A percentile compares a stretch with the other conserved stretches of the same genome.
phyloP scores from a whole-genome alignment of 2,113 vertebrate species.

The Hyaena hyaena region DNA sequence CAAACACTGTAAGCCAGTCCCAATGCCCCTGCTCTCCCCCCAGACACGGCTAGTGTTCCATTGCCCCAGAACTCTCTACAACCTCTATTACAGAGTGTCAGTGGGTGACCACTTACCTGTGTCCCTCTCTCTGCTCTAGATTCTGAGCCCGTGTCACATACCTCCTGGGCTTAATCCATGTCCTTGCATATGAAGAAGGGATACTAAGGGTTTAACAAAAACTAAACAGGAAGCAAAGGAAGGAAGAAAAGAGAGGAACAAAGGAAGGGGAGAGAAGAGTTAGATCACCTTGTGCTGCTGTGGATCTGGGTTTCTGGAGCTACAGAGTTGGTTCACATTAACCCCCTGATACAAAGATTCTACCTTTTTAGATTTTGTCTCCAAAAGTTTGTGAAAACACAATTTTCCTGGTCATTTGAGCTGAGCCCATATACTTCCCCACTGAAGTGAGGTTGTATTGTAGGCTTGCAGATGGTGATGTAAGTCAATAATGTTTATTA shows the following conservation, averaged over 20 bases:
- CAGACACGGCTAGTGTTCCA: neutral
- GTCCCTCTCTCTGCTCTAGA: neutral
- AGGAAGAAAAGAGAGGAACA: neutral
- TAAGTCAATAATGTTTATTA: neutral
- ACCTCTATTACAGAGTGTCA: neutral
- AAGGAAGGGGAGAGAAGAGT: neutral
- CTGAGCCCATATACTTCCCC: neutral
- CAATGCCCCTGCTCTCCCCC: neutral
- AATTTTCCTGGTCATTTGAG: neutral
- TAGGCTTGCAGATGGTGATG: neutral
- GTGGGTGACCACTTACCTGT: neutral
- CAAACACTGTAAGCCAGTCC: neutral
- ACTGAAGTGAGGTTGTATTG: neutral
- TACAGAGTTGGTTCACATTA: neutral
- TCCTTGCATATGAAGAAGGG: neutral
- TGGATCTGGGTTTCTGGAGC: neutral
- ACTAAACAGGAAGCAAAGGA: neutral
- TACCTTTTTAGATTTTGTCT: neutral
- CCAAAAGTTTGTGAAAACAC: neutral
- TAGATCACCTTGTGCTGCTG: fast-evolving
- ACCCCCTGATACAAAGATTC: neutral
- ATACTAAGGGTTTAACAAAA: neutral
- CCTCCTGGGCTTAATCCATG: neutral
- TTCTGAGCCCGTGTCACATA: too few relatives aligned
- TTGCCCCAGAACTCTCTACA: neutral